A percentile compares a stretch with the other conserved stretches of the same genome.
Evolutionary conservation across 2,797 vertebrate species (phyloP).

Genomic region (Passerculus sandwichensis): DNA sequence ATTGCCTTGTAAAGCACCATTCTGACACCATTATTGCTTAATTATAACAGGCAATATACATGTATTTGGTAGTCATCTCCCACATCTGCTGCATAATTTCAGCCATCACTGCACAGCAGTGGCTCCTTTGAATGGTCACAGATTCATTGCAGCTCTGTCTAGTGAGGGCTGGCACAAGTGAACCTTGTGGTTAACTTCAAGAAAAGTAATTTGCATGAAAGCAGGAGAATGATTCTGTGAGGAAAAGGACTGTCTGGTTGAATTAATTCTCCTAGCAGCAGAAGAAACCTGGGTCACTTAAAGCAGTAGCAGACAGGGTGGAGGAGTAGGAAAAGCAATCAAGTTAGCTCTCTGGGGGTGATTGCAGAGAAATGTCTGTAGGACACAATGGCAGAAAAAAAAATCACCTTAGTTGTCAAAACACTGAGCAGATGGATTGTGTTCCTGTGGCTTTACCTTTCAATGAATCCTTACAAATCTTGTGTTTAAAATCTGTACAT

Average conservation of each 20-base stretch:
- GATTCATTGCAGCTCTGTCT: background rate
- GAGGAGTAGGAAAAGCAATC: background rate
- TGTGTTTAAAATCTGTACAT: background rate
- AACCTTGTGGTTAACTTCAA: background rate
- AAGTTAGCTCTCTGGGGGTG: background rate
- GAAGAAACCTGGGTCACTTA: background rate
- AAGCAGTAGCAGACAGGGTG: background rate
- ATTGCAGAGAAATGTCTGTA: background rate
- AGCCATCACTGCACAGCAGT: conserved; percentile 4
- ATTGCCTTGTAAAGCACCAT: conserved; percentile 58
- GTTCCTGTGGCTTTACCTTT: background rate
- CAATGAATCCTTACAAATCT: background rate
- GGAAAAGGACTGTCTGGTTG: background rate
- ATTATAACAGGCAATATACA: conserved; percentile 27
- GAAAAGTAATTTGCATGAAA: background rate
- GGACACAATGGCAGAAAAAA: background rate
- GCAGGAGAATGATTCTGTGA: background rate
- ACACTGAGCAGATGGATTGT: background rate
- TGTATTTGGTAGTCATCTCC: conserved; percentile 33
- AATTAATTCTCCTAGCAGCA: background rate
- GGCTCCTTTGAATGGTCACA: background rate
- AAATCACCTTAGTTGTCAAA: background rate
- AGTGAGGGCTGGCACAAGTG: background rate
- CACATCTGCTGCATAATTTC: conserved; percentile 52
- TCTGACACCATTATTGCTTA: conserved; percentile 53